Evolutionary conservation across 1,140 invertebrate species (phyloP).

Genomic region (Apolygus lucorum): DNA sequence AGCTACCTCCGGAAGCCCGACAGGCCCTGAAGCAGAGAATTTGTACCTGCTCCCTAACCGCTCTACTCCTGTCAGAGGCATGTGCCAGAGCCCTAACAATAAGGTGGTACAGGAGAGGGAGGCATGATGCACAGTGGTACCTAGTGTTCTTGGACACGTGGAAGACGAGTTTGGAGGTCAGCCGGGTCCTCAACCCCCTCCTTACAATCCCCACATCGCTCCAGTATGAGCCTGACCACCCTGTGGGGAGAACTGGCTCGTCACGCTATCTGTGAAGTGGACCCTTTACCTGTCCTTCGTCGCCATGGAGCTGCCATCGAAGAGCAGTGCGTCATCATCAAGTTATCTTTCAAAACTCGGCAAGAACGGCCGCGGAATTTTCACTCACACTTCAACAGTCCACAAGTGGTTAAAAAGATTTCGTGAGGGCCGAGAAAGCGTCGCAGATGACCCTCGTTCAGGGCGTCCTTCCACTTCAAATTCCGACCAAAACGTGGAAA

Average conservation of each 20-base stretch:
- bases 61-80: no score
- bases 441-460: constrained; percentile 27
- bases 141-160: background rate
- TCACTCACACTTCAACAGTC: constrained; percentile 28
- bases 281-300: background rate
- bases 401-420: constrained; percentile 30
- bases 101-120: no score
- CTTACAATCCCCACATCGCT: background rate
- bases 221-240: background rate
- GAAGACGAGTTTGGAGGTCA: background rate
- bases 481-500: constrained; percentile 35
- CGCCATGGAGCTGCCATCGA: background rate
- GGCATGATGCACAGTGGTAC: no score
- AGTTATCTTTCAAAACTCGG: background rate
- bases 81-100: no score
- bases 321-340: constrained; percentile 1
- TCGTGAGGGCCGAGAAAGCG: constrained; percentile 23
- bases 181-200: background rate
- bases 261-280: background rate
- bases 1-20: no score
- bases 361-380: constrained; percentile 19
- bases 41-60: no score
- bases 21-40: no score
- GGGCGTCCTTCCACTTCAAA: constrained; percentile 32
- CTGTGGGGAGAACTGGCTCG: background rate